Conservation (phyloP, 1,140 invertebrate genomes). For the Drosophila funebris region DNA sequence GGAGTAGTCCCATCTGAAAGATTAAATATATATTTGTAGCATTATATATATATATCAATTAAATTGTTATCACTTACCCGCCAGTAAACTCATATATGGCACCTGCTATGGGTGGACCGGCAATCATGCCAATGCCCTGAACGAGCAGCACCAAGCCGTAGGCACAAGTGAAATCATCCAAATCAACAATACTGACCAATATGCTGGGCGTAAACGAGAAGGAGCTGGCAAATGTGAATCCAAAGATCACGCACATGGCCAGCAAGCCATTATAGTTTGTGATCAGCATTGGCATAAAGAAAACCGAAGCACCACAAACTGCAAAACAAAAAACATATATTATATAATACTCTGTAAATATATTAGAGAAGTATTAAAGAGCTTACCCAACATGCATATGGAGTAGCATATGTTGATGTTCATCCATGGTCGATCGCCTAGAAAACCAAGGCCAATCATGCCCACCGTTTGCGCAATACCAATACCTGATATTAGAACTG, state of each 20-base stretch:
- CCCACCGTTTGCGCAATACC: constrained; percentile 95
- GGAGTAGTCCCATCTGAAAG: constrained; percentile 84
- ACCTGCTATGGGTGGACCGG: constrained; percentile 87
- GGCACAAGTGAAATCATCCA: constrained; percentile 91
- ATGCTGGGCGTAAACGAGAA: constrained; percentile 95
- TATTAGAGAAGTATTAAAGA: background rate
- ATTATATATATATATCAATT: background rate
- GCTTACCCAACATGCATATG: constrained; percentile 87
- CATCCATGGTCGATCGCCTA: constrained; percentile 94
- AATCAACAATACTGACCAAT: constrained; percentile 85
- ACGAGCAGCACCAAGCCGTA: constrained; percentile 94
- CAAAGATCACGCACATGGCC: constrained; percentile 88
- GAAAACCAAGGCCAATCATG: constrained; percentile 94
- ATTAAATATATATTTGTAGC: background rate
- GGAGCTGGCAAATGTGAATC: constrained; percentile 93
- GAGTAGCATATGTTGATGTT: constrained; percentile 93
- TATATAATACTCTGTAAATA: background rate
- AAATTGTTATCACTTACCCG: constrained; percentile 40
- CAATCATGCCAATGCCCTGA: constrained; percentile 89
- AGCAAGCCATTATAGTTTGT: constrained; percentile 86
- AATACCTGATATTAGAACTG: constrained; percentile 91
- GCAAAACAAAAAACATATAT: constrained; percentile 1
- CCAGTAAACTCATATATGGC: constrained; percentile 75
- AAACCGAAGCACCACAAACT: constrained; percentile 89
- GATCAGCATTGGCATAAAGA: constrained; percentile 89